Evolutionary conservation across 2,113 vertebrate genomes (phyloP), one percentile per base, ranked within the genome.

Genomic region (Chunga burmeisteri): DNA sequence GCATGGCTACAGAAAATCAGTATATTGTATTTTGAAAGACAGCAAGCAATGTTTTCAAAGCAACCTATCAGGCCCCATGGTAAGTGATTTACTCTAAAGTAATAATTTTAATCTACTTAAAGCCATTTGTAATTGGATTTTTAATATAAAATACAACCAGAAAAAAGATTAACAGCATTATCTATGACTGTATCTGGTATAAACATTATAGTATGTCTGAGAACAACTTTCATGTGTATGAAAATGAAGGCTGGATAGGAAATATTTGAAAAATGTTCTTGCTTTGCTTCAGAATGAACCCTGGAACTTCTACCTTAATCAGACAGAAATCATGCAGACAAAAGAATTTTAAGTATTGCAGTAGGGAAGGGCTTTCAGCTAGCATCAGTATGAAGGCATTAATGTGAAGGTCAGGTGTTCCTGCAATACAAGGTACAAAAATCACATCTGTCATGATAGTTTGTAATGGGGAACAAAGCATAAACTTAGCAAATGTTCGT

Each of bases 251-350:
- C 22, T 77, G 67, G 13, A 50, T 78, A 91, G 52, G 20, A 93
- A 93, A 74, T 71, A 78, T 13, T 75, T 84, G 36, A 55, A 89
- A 91, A 86, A 16, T 32, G 7, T 65, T 80, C 53, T 92, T 94
- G 34, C 25, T 94, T 88, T 86, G 16, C 73, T 88, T 74, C 77
- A 87, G 50, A 84, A 81, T 63, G 70, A 89, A 79, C 72, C 38
- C 32, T 91, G 77, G 34, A 86, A 52, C n/a, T 93, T 61, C 73
- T 67, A 36, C 61, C 26, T 78, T 73, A 88, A 82, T 88, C 55
- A 89, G 52, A 75, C 32, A 96, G 77, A 96, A 96, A 81, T 18
- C 13, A 95, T 91, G 55, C 59, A 93, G 80, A 79, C 25, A 52
- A 65, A 93, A 86, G n/a, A 71, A 89, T 91, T 40, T 84, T 50